Evolutionary conservation across 2,113 vertebrate genomes (phyloP).

Genomic region (Corynorhinus townsendii): DNA sequence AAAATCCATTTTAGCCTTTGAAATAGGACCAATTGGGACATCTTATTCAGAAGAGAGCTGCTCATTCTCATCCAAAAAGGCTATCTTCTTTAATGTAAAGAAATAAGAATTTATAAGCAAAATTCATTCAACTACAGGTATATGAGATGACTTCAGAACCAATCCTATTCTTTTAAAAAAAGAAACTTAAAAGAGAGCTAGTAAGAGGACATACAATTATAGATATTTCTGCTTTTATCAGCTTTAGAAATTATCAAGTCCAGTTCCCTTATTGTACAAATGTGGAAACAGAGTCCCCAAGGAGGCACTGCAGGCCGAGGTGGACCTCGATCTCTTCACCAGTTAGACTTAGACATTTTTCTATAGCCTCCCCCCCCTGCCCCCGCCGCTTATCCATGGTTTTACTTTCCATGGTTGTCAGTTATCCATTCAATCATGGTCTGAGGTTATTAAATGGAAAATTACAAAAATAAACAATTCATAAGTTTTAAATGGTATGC

Average conservation of each 20-base stretch:
- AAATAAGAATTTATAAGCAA: neutral
- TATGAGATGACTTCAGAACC: neutral
- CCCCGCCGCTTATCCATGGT: neutral
- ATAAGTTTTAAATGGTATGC: neutral
- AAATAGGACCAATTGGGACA: constrained; percentile 48
- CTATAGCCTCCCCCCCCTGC: neutral
- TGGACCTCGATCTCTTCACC: neutral
- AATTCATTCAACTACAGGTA: neutral
- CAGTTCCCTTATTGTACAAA: neutral
- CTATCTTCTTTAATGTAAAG: neutral
- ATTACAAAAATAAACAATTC: neutral
- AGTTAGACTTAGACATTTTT: neutral
- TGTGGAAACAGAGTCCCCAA: neutral
- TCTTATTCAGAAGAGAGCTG: neutral
- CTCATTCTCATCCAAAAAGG: neutral
- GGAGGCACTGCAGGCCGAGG: neutral
- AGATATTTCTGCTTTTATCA: neutral
- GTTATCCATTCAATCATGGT: neutral
- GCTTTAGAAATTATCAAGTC: neutral
- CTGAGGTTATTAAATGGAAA: neutral
- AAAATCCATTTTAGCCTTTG: constrained; percentile 47
- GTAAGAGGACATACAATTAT: neutral
- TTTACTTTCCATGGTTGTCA: neutral
- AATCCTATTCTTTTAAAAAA: neutral
- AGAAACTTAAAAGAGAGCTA: neutral